Base-by-base conservation (phyloP, 2,113 vertebrate genomes). In the Mandrillus leucophaeus region DNA sequence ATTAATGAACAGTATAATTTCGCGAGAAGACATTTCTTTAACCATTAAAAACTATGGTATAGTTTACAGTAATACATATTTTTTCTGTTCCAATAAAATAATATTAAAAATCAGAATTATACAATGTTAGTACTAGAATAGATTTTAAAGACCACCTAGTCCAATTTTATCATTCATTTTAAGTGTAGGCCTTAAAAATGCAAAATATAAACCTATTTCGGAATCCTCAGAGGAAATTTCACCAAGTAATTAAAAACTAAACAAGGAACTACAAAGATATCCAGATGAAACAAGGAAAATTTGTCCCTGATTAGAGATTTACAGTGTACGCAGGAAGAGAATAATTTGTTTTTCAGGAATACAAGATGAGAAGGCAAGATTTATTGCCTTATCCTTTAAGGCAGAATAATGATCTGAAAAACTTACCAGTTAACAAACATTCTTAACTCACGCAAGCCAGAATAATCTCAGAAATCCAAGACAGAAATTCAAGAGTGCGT, bases 171-270 rank as follows among this genome's bases (percentile, higher is more conserved):
- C 64, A 52, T 82, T 93, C 23, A 64, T 68, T 94, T n/a, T 20
- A 61, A 52, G 17, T 59, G 75, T 20, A 70, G 30, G 13, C 16
- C n/a, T 97, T 90, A 64, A 93, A 64, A 78, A 52, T 79, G 25
- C 11, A 50, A 45, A 61, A 83, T 40, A 59, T 50, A 90, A 75
- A 87, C 14, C 40, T 78, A 38, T 61, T 23, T 70, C 3, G 9
- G 10, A 83, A 43, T 40, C 30, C 4, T 83, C 27, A 73, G 52
- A 66, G 40, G 72, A 38, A 93, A 75, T 50, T 70, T 91, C 59
- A 50, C 40, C 76, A 95, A 93, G 50, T 76, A 83, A 87, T 78
- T 87, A 87, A 81, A 84, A 70, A 32, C 35, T 52, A 78, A 95
- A 76, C 20, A 81, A 86, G 30, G 16, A 70, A 82, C 16, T 89